Conservation (phyloP, 1,140 invertebrate genomes). For the Halictus rubicundus region DNA sequence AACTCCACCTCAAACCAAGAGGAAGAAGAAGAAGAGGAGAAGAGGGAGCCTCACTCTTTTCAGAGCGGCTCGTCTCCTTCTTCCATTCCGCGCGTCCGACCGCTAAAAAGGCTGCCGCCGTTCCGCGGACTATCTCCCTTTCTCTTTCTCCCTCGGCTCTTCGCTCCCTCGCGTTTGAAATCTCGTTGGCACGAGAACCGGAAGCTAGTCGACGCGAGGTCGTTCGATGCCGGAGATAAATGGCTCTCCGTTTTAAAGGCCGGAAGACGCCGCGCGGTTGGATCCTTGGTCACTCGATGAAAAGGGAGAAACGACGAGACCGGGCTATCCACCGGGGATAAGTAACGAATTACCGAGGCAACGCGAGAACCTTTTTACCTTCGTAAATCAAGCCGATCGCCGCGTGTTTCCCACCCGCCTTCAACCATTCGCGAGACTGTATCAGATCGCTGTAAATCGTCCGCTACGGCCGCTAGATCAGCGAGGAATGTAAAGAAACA, state of each 20-base stretch:
- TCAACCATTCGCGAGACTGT: slow-evolving; percentile 41
- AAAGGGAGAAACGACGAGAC: not conserved
- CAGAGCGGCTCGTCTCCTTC: slow-evolving; percentile 21
- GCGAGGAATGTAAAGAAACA: slow-evolving; percentile 32
- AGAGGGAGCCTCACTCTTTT: slow-evolving; percentile 22
- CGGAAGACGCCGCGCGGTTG: slow-evolving; percentile 14
- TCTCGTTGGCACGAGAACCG: slow-evolving; percentile 45
- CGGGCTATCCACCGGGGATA: slow-evolving; percentile 28
- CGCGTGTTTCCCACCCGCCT: slow-evolving; percentile 44
- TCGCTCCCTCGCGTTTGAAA: slow-evolving; percentile 48
- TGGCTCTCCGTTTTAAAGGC: slow-evolving; percentile 33
- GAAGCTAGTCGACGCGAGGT: slow-evolving; percentile 33
- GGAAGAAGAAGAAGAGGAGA: too few relatives aligned
- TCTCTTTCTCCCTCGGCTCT: not conserved
- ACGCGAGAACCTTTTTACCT: slow-evolving; percentile 43
- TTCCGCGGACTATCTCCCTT: too few relatives aligned
- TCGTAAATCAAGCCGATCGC: slow-evolving; percentile 66
- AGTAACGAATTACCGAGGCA: slow-evolving; percentile 65
- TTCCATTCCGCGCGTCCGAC: slow-evolving; percentile 17
- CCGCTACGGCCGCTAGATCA: slow-evolving; percentile 25
- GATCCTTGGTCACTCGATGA: slow-evolving; percentile 7
- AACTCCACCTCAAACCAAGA: not conserved
- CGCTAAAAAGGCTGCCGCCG: slow-evolving; percentile 41
- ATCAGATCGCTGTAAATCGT: slow-evolving; percentile 74
- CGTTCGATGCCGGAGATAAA: slow-evolving; percentile 49